Evolutionary conservation across 2,797 vertebrate species (phyloP).

Genomic region (Buceros bicornis): DNA sequence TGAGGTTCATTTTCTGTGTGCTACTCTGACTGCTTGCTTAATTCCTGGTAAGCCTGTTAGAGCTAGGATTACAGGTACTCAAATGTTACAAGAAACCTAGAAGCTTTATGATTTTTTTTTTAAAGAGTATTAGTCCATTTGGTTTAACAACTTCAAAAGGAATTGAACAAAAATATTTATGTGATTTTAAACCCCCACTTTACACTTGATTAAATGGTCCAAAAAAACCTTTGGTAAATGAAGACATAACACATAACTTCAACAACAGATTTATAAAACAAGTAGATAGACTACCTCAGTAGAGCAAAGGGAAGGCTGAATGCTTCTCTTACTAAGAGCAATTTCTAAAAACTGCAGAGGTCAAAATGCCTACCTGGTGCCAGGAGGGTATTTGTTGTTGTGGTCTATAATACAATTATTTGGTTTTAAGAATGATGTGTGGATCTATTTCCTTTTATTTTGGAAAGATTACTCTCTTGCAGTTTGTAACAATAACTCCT

Average conservation of each 20-base stretch:
- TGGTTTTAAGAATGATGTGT: neutral
- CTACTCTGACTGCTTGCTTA: neutral
- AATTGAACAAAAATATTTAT: neutral
- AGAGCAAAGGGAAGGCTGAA: neutral
- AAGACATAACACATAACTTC: neutral
- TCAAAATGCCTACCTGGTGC: neutral
- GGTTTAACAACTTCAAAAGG: neutral
- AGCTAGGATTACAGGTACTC: neutral
- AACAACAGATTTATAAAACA: neutral
- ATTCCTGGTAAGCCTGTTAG: neutral
- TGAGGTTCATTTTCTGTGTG: neutral
- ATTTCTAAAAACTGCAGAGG: neutral
- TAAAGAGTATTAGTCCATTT: neutral
- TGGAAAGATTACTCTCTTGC: neutral
- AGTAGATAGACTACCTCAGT: neutral
- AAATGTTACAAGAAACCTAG: neutral
- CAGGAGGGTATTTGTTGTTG: neutral
- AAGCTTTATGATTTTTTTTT: neutral
- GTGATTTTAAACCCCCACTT: neutral
- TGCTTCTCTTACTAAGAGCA: neutral
- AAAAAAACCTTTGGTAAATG: neutral
- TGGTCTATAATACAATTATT: neutral
- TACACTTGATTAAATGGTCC: neutral
- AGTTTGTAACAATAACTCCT: neutral
- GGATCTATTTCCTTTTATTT: neutral